Conservation (phyloP, 2,888 invertebrate genomes). For the Drosophila ustulata region DNA sequence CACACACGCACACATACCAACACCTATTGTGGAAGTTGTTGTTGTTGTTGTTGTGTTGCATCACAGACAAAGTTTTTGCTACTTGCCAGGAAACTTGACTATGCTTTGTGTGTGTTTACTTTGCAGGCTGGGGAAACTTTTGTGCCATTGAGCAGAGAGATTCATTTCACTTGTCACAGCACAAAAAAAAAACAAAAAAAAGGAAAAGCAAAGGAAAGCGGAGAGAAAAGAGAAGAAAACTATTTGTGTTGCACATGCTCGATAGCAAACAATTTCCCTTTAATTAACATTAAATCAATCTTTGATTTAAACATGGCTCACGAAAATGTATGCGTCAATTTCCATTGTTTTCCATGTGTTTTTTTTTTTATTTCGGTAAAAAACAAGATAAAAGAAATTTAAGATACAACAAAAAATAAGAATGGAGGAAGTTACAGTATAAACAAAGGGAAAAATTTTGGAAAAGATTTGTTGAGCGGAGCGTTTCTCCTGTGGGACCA, state of each 20-base stretch:
- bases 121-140: constrained; percentile 54
- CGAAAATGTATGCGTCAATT: neutral
- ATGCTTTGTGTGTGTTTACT: constrained; percentile 69
- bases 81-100: constrained; percentile 53
- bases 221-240: constrained; percentile 24
- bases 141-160: constrained; percentile 42
- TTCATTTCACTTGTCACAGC: constrained; percentile 72
- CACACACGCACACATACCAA: constrained; percentile 14
- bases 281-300: constrained; percentile 76
- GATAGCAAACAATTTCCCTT: constrained; percentile 66
- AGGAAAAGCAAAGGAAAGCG: neutral
- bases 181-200: constrained; percentile 1
- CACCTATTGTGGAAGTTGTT: constrained; percentile 28
- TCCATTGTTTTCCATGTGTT: no score
- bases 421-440: no score
- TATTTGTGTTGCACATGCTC: constrained; percentile 61
- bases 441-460: no score
- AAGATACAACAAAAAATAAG: no score
- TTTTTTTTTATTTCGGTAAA: no score
- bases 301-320: constrained; percentile 39
- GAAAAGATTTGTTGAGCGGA: no score
- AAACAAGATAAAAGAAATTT: no score
- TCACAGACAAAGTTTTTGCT: constrained; percentile 63
- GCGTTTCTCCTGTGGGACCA: no score
- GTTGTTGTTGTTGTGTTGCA: constrained; percentile 50